Base-by-base conservation (phyloP, 2,113 vertebrate species). In the Nannobrachium achirus region DNA sequence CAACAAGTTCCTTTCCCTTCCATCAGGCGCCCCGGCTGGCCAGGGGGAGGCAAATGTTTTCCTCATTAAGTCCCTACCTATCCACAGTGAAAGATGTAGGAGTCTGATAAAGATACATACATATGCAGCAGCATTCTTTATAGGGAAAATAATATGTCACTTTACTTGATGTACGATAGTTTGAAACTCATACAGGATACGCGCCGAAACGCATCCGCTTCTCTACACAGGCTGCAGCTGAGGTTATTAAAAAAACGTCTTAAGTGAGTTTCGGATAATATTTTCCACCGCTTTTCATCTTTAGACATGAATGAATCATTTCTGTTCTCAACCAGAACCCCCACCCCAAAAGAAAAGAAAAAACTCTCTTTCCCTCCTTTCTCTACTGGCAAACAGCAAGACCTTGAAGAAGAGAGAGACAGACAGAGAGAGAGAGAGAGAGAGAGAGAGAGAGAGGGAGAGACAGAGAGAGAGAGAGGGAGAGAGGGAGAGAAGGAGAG, bases 331-430 rank as follows among this genome's bases (percentile, higher is more conserved):
- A 25, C 44, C 63, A 63, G 57, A 41, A 51, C 72, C 14, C 57
- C 25, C 25, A 3, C 25, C 6, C 25, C 25, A 3, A 33, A 33
- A 33, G 6, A 5, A 33, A 33, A 33, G 6, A 5, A 33, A 63
- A 56, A 80, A 73, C 63, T 75, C 61, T 68, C 69, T 72, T 83
- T 75, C 66, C 73, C 70, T 78, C 63, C 75, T 82, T 73, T 81
- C 72, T 82, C 57, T 48, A 79, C 63, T 55, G 72, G 71, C 66
- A 68, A 86, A 85, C 76, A 79, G 70, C 71, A 80, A 81, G 83
- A 73, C 38, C 63, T 42, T 20, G 8, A 45, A n/a, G n/a, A 56
- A 58, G 56, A 66, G 56, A 46, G 7, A 8, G 10, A 40, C 15
- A 33, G 39, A 42, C 39, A 62, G 63, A 49, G 52, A 56, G 25